Evolutionary conservation across 2,797 vertebrate genomes (phyloP).

Genomic region (Telmatherina bonti): DNA sequence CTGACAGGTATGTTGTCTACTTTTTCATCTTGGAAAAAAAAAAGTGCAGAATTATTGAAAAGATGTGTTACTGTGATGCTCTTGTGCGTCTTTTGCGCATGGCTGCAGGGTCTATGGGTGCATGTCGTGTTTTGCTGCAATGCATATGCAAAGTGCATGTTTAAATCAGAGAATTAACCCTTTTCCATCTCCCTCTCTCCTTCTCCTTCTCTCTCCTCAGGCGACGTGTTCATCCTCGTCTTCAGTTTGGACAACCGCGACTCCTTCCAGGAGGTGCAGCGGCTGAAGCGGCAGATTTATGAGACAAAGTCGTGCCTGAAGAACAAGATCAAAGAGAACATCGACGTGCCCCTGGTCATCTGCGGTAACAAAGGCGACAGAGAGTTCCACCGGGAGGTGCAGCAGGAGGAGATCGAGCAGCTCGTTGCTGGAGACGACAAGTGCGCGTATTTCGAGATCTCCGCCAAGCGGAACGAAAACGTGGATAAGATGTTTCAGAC

Average conservation of each 20-base stretch:
- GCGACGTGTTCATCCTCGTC: constrained; percentile 96
- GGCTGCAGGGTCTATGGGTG: not conserved
- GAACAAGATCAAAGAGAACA: constrained; percentile 94
- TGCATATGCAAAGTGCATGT: not conserved
- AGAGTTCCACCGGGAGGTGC: constrained; percentile 91
- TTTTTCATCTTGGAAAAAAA: no score
- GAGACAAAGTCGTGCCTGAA: constrained; percentile 97
- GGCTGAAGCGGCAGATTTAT: constrained; percentile 94
- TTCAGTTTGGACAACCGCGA: constrained; percentile 97
- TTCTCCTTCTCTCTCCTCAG: constrained; percentile 73
- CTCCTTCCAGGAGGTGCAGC: constrained; percentile 95
- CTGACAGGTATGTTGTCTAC: constrained; percentile 88
- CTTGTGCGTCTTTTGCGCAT: not conserved
- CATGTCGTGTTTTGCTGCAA: not conserved
- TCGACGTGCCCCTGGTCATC: constrained; percentile 94
- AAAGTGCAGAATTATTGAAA: not conserved
- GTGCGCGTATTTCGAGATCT: constrained; percentile 97
- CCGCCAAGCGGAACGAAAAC: constrained; percentile 95
- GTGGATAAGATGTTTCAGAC: constrained; percentile 96
- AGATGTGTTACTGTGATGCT: not conserved
- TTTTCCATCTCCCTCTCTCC: not conserved
- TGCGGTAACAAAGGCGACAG: constrained; percentile 96
- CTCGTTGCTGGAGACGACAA: constrained; percentile 89
- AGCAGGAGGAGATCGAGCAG: constrained; percentile 90
- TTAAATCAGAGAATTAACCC: constrained; percentile 1